These are phyloP conservation scores for Nannospalax galili DNA, from an alignment of 2,113 vertebrate species.

Conservation along the genomic window DNA sequence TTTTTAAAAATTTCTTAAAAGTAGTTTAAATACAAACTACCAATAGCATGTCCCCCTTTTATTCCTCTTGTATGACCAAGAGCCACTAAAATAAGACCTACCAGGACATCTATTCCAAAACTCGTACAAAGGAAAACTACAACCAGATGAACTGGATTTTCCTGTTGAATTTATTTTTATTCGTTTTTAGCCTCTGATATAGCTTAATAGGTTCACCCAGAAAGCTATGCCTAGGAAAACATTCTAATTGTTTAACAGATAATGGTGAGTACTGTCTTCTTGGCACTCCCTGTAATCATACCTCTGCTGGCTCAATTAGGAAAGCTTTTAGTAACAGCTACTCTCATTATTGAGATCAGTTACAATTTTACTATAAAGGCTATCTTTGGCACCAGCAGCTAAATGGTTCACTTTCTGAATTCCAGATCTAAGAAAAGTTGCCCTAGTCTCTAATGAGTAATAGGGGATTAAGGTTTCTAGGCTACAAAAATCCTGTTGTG, in stretches of 20 bases:
- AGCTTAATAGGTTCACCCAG: conserved; percentile 74
- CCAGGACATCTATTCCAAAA: conserved; percentile 70
- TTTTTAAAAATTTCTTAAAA: conserved; percentile 85
- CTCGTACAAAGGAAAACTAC: conserved; percentile 40
- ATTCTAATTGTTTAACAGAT: conserved; percentile 77
- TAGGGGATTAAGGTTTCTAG: conserved; percentile 89
- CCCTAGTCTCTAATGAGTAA: conserved; percentile 88
- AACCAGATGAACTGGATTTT: conserved; percentile 43
- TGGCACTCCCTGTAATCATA: conserved; percentile 71
- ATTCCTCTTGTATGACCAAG: conserved; percentile 84
- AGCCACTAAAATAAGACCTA: conserved; percentile 84
- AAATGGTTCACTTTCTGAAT: conserved; percentile 82
- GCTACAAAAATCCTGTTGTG: conserved; percentile 90
- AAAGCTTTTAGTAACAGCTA: conserved; percentile 82
- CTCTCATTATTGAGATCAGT: conserved; percentile 75
- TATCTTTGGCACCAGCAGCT: conserved; percentile 79
- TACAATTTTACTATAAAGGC: conserved; percentile 82
- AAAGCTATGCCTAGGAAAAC: conserved; percentile 69
- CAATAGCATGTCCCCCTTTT: conserved; percentile 83
- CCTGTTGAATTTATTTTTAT: conserved; percentile 37
- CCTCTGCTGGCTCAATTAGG: conserved; percentile 75
- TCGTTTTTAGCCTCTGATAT: conserved; percentile 59
- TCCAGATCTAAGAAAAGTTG: conserved; percentile 86
- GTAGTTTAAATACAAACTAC: conserved; percentile 87
- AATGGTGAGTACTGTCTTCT: conserved; percentile 57